Base-by-base conservation (phyloP, 2,888 invertebrate genomes). In the Hermodice carunculata region DNA sequence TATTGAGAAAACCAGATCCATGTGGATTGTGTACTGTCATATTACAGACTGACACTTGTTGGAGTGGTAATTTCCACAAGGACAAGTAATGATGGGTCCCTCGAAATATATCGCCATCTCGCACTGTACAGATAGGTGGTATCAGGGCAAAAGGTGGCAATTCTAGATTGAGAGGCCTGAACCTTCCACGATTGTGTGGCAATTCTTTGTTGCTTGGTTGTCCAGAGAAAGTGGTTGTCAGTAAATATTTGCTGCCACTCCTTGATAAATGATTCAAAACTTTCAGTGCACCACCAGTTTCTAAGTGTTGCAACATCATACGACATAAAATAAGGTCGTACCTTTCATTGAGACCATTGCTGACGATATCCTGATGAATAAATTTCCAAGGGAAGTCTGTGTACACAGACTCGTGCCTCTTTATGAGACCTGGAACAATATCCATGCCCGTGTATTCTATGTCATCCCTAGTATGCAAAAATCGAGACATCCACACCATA, bases 371-470 rank as follows among this genome's bases (percentile, higher is more conserved):
- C 17, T 29, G 46, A 11, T 37, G 32, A 1, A 43, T 14, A 56
- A 74, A 74, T 26, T 46, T 66, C 68, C 66, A 68, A 1, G 52
- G 24, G 6, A 43, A 29, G 11, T 32, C 43, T n/a, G 42, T 61
- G 52, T 51, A 72, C 0, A 54, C 42, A 40, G 58, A 46, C 22
- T 48, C 32, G 56, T 74, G 74, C 49, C 68, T 66, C 14, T 42
- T 46, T 6, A 75, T 74, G 8, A 75, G 37, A 5, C 67, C 66
- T 2, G 67, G 65, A 1, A 75, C 73, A 24, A 75, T 67, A 43
- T 75, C 75, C 5, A 71, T 49, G 1, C 75, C 73, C 2, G 71
- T 71, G 57, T 71, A 75, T 22, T 71, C 67, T n/a, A 75, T 63
- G 52, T 75, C 75, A 43, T 70, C 52, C 22, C 75, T 44, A 11